Evolutionary conservation across 2,888 invertebrate genomes (phyloP).

Genomic region (Drosophila yooni): DNA sequence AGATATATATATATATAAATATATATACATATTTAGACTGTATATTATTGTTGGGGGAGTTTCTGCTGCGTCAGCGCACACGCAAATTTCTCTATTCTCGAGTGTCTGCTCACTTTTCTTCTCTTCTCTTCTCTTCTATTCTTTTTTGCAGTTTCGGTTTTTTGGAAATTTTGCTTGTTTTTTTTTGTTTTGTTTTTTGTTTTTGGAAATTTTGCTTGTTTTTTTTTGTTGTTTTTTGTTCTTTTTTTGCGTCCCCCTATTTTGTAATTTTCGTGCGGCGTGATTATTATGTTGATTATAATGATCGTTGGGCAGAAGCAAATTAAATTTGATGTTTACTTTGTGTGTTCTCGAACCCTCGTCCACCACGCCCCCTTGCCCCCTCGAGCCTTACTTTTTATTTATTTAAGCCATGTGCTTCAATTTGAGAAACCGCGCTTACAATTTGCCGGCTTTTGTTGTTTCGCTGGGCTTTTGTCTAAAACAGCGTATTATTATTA

Average conservation of each 20-base stretch:
- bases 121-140: neutral
- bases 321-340: conserved; percentile 71
- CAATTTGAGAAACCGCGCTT: conserved; percentile 40
- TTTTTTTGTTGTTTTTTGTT: conserved; percentile 4
- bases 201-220: neutral
- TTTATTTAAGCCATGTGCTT: conserved; percentile 70
- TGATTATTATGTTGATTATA: conserved; percentile 65
- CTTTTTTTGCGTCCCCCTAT: conserved; percentile 11
- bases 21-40: neutral
- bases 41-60: conserved; percentile 42
- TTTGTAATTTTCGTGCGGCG: conserved; percentile 41
- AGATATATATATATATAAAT: conserved; percentile 4
- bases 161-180: neutral
- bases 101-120: neutral
- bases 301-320: conserved; percentile 49
- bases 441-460: conserved; percentile 55
- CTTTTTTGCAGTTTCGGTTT: neutral
- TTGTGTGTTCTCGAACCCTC: conserved; percentile 27
- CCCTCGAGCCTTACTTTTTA: conserved; percentile 15
- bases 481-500: conserved; percentile 39
- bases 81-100: conserved; percentile 56
- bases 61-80: conserved; percentile 76
- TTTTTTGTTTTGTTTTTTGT: neutral
- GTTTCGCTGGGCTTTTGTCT: conserved; percentile 47
- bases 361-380: neutral